Percentiles rank a stretch among this genome's conserved stretches.
Conservation (phyloP, 2,888 invertebrate species). For the Laothoe populi region DNA sequence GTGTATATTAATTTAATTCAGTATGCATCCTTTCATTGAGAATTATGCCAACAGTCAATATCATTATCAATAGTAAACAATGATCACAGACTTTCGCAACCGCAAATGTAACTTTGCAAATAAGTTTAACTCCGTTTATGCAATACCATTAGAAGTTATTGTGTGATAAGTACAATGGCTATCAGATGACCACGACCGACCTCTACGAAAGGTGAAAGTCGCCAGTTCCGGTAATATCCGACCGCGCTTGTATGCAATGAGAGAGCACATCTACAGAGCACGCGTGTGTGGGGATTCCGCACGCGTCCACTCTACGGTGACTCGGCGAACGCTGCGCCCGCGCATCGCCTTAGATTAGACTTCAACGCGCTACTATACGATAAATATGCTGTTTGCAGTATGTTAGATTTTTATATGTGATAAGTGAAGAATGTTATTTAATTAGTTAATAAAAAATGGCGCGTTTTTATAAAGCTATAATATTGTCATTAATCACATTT, state of each 20-base stretch:
- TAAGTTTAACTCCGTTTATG: slow-evolving; percentile 36
- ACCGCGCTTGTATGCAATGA: slow-evolving; percentile 69
- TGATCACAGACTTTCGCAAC: neutral
- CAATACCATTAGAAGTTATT: slow-evolving; percentile 45
- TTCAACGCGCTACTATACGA: slow-evolving; percentile 44
- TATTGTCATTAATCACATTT: slow-evolving; percentile 49
- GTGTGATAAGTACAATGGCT: slow-evolving; percentile 52
- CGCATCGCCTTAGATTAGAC: slow-evolving; percentile 54
- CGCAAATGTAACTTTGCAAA: slow-evolving; percentile 26
- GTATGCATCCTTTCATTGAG: no score
- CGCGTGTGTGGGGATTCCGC: slow-evolving; percentile 56
- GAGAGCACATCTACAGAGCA: slow-evolving; percentile 48
- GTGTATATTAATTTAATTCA: no score
- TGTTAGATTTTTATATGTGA: slow-evolving; percentile 17
- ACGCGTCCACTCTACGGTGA: slow-evolving; percentile 67
- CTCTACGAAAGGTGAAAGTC: slow-evolving; percentile 69
- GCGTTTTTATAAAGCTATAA: slow-evolving; percentile 45
- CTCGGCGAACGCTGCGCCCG: slow-evolving; percentile 64
- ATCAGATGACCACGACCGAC: slow-evolving; percentile 65
- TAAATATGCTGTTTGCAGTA: slow-evolving; percentile 21
- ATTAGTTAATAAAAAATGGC: slow-evolving; percentile 51
- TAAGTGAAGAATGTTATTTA: neutral
- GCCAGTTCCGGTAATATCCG: slow-evolving; percentile 78
- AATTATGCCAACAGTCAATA: neutral
- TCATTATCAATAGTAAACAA: neutral